Base-by-base conservation (phyloP, 2,113 vertebrate species). In the Myotis brandtii region DNA sequence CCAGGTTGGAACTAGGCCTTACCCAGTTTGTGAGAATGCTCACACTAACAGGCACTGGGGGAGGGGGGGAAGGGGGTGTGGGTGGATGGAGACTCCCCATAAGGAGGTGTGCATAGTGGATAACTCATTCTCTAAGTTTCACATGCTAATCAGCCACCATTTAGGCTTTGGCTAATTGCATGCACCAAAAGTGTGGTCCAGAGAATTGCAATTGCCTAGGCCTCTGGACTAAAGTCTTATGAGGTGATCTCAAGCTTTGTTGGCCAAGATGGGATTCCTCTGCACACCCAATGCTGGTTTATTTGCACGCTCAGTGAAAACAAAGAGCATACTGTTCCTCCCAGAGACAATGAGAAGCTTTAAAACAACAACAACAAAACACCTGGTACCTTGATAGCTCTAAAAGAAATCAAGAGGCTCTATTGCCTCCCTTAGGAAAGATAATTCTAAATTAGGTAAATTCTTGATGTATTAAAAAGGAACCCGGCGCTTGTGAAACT, bases 21-120 rank as follows among this genome's bases (percentile, higher is more conserved):
- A 23, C 37, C 23, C 25, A 75, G 40, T 75, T 46, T 17, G 25
- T 75, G 72, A 75, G 72, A 43, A 46, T 43, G 25, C 27, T 75
- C 73, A 48, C 27, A 18, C 9, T 17, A 48, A 76, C 14, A 16
- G 25, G 27, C 46, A 48, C 16, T 32, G 43, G 43, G 27, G 8
- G 4, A 2, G 37, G 23, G 2, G 6, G 2, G 11, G 37, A 11
- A n/a, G n/a, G n/a, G n/a, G n/a, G n/a, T n/a, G n/a, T n/a, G 9
- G 2, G 18, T 30, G 10, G 23, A 62, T 11, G 23, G 23, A 62
- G 59, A 52, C 46, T 32, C 1, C 46, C 48, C 48, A 52, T 52
- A 52, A 77, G 30, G 17, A 77, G 48, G 10, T n/a, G 10, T 77
- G 30, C 48, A n/a, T n/a, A 77, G 30, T 76, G 46, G 46, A 48